These are phyloP conservation scores for Lacanobia oleracea DNA, from an alignment of 2,888 invertebrate species.

Conservation along the genomic window DNA sequence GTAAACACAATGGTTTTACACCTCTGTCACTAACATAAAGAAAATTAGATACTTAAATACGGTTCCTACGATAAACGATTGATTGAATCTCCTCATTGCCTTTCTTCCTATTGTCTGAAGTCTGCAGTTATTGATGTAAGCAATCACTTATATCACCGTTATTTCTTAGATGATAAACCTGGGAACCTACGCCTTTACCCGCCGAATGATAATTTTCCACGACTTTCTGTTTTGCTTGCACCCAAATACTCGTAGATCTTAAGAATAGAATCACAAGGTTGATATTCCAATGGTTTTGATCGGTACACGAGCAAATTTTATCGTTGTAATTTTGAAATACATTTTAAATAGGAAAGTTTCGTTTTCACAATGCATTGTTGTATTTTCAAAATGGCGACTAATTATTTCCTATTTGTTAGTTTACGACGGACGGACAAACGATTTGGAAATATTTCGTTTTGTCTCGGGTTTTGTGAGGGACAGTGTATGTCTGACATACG, in stretches of 20 bases:
- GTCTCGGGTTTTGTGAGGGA: conserved; percentile 61
- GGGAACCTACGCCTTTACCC: conserved; percentile 25
- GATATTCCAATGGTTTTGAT: neutral
- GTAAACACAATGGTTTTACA: neutral
- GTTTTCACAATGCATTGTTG: conserved; percentile 68
- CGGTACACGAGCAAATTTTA: conserved; percentile 4
- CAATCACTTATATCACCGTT: conserved; percentile 33
- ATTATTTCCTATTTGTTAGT: conserved; percentile 71
- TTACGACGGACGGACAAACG: conserved; percentile 66
- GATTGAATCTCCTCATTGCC: neutral
- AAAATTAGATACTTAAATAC: conserved; percentile 10
- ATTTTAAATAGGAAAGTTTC: conserved; percentile 65
- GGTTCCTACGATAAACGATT: neutral
- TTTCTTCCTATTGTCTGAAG: conserved; percentile 16
- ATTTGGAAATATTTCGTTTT: conserved; percentile 62
- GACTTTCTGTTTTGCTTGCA: conserved; percentile 3
- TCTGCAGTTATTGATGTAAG: conserved; percentile 5
- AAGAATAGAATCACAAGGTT: neutral
- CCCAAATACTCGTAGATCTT: neutral
- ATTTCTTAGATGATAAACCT: conserved; percentile 25
- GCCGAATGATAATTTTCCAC: conserved; percentile 29
- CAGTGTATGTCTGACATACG: conserved; percentile 48
- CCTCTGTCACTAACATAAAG: neutral
- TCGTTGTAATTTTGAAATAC: conserved; percentile 34
- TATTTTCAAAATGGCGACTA: conserved; percentile 70